Percentiles rank a stretch among this genome's conserved stretches.
Evolutionary conservation across 2,888 invertebrate genomes (phyloP).

Genomic region (Cremastinae sp.): DNA sequence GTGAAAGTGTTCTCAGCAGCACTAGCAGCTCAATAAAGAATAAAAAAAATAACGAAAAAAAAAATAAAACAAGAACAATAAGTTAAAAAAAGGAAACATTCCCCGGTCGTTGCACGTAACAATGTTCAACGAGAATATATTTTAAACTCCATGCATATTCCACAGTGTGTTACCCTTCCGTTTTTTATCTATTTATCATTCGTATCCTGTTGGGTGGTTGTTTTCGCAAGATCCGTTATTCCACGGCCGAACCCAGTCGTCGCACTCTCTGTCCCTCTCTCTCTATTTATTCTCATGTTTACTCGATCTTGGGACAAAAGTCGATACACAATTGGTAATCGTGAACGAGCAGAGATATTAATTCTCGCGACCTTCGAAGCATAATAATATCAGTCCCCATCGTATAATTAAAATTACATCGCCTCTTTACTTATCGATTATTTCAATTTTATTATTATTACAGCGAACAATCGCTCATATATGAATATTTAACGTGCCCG

Average conservation of each 20-base stretch:
- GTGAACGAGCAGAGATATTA: slow-evolving; percentile 32
- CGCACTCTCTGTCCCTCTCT: too few relatives aligned
- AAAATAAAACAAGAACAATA: too few relatives aligned
- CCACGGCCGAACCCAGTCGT: neutral
- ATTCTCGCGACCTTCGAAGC: slow-evolving; percentile 33
- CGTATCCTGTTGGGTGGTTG: slow-evolving; percentile 23
- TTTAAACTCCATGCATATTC: neutral
- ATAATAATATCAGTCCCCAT: slow-evolving; percentile 39
- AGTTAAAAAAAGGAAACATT: slow-evolving; percentile 53
- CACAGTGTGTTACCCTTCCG: slow-evolving; percentile 21
- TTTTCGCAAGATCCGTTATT: slow-evolving; percentile 45
- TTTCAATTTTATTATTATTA: neutral
- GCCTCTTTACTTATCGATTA: slow-evolving; percentile 12
- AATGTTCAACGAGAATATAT: slow-evolving; percentile 8
- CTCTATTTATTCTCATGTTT: slow-evolving; percentile 7
- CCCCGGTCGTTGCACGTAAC: slow-evolving; percentile 35
- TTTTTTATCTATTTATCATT: slow-evolving; percentile 11
- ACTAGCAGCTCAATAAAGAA: neutral
- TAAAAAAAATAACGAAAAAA: too few relatives aligned
- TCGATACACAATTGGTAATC: slow-evolving; percentile 23
- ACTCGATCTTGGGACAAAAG: slow-evolving; percentile 3
- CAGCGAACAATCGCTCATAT: neutral
- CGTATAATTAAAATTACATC: slow-evolving; percentile 56
- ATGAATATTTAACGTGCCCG: neutral
- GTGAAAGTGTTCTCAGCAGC: slow-evolving; percentile 50